phyloP scores from a whole-genome alignment of 2,797 vertebrate genomes.

The Bradypodion ventrale region DNA sequence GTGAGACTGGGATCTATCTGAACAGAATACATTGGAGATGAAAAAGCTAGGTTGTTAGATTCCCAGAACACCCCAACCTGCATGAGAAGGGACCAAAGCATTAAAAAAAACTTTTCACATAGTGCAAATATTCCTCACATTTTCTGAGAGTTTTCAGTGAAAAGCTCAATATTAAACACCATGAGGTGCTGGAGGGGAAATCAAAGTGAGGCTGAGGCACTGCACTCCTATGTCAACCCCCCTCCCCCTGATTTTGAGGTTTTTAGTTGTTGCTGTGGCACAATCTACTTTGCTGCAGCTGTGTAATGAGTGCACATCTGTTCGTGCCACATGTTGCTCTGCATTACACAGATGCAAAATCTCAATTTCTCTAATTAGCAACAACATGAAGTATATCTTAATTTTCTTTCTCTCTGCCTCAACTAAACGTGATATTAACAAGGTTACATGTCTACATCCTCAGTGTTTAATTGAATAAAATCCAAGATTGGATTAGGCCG shows the following conservation, averaged over 20 bases:
- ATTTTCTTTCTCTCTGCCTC: conserved; percentile 81
- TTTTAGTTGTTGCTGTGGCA: conserved; percentile 60
- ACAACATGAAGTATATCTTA: conserved; percentile 83
- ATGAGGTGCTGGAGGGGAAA: conserved; percentile 24
- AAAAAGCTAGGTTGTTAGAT: neutral
- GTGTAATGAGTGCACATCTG: conserved; percentile 84
- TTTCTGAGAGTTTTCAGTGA: neutral
- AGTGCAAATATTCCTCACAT: neutral
- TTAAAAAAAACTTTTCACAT: neutral
- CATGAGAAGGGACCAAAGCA: neutral
- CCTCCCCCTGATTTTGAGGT: conserved; percentile 70
- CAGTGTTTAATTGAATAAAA: conserved; percentile 77
- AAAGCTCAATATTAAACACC: neutral
- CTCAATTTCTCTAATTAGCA: conserved; percentile 86
- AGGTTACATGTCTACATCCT: conserved; percentile 78
- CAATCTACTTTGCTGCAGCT: conserved; percentile 75
- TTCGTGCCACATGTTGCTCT: conserved; percentile 81
- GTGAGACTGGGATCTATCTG: neutral
- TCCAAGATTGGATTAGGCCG: conserved; percentile 74
- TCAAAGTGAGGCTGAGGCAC: conserved; percentile 26
- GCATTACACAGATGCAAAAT: conserved; percentile 80
- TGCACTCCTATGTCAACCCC: conserved; percentile 31
- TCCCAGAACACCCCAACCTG: no score
- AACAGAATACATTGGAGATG: neutral
- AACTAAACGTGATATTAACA: conserved; percentile 83